A percentile compares a stretch with the other conserved stretches of the same genome.
These are phyloP conservation scores for Xerus inauris DNA, from an alignment of 2,113 vertebrate genomes.

Conservation along the genomic window DNA sequence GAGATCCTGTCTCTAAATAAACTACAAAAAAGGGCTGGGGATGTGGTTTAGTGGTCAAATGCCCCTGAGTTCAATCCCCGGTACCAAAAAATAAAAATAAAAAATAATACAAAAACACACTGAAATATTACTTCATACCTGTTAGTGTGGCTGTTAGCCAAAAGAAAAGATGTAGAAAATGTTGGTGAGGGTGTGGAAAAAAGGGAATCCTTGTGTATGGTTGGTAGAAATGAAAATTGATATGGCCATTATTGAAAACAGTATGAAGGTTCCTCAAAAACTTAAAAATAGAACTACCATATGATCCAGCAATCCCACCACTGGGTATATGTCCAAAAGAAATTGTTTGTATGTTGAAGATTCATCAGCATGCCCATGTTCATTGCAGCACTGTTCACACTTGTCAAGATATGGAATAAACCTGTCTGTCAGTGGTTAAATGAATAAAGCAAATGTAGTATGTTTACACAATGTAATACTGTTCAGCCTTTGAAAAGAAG, in stretches of 20 bases:
- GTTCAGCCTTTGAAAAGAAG: neutral
- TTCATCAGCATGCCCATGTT: neutral
- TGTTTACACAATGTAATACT: neutral
- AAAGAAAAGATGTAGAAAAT: neutral
- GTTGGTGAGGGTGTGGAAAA: neutral
- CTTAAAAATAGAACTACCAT: neutral
- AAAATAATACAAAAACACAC: neutral
- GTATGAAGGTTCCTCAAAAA: neutral
- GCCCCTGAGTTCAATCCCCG: too few relatives aligned
- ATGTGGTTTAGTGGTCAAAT: too few relatives aligned
- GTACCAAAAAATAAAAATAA: too few relatives aligned
- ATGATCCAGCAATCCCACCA: neutral
- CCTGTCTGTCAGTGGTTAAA: neutral
- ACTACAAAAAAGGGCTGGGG: too few relatives aligned
- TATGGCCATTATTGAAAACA: neutral
- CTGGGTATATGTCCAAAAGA: neutral
- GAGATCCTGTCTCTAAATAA: too few relatives aligned
- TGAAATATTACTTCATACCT: neutral
- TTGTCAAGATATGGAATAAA: neutral
- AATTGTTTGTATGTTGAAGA: neutral
- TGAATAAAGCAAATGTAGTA: neutral
- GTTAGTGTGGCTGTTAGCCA: neutral
- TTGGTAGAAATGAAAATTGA: neutral
- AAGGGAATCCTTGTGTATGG: neutral
- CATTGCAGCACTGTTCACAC: neutral